These are phyloP conservation scores for Nothobranchius furzeri DNA, from an alignment of 2,113 vertebrate species.

Conservation along the genomic window DNA sequence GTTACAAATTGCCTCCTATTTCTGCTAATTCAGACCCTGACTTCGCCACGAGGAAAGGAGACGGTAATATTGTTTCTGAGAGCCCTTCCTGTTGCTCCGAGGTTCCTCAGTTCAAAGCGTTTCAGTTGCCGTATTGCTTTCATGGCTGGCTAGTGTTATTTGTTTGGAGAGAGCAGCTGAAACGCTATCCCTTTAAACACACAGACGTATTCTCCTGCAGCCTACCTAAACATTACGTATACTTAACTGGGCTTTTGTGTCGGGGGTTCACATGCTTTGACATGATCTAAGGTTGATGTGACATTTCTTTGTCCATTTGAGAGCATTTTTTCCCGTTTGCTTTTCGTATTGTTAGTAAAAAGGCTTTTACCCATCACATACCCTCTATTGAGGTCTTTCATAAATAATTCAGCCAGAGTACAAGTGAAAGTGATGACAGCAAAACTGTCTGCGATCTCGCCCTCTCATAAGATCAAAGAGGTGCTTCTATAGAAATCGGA, in stretches of 20 bases:
- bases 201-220: conserved; percentile 39
- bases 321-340: conserved; percentile 63
- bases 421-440: conserved; percentile 83
- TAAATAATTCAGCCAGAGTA: conserved; percentile 83
- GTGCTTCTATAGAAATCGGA: conserved; percentile 80
- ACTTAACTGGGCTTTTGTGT: conserved; percentile 69
- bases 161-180: conserved; percentile 58
- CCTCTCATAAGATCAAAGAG: conserved; percentile 81
- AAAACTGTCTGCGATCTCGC: conserved; percentile 80
- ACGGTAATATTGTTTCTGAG: conserved; percentile 42
- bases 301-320: conserved; percentile 72
- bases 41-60: conserved; percentile 25
- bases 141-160: conserved; percentile 54
- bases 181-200: conserved; percentile 63
- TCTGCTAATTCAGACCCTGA: conserved; percentile 23
- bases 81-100: conserved; percentile 58
- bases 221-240: conserved; percentile 61
- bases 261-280: conserved; percentile 61
- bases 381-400: conserved; percentile 81
- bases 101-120: conserved; percentile 64
- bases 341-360: conserved; percentile 77
- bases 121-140: conserved; percentile 55
- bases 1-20: conserved; percentile 11
- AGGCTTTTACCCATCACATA: conserved; percentile 76
- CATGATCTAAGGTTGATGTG: conserved; percentile 73